Conservation (phyloP, 2,113 vertebrate genomes). For the Puntigrus tetrazona region DNA sequence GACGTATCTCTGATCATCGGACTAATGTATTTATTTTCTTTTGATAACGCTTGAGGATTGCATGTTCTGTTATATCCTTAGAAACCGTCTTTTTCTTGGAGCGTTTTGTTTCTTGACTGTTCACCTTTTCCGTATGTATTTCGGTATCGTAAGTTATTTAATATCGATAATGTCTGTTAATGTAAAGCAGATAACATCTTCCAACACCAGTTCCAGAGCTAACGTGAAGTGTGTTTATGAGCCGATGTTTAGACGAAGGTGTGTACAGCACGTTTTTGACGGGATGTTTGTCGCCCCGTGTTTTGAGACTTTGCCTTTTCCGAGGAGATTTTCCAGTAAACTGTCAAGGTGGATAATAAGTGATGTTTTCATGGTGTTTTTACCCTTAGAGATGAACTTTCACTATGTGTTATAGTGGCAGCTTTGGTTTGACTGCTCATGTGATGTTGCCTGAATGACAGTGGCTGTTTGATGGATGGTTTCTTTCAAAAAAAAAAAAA, state of each 20-base stretch:
- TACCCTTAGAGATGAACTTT: background rate
- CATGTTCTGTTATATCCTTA: constrained; percentile 23
- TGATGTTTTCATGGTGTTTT: background rate
- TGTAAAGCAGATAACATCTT: constrained; percentile 22
- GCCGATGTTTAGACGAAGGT: background rate
- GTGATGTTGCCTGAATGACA: constrained; percentile 3
- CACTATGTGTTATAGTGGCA: background rate
- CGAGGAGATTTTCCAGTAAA: background rate
- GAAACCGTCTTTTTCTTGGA: background rate
- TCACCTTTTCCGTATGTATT: constrained; percentile 15
- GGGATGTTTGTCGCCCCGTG: background rate
- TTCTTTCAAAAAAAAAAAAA: too few species aligned
- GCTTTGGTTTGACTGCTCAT: background rate
- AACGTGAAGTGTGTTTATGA: constrained; percentile 13
- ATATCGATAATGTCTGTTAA: constrained; percentile 23
- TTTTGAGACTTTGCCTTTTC: background rate
- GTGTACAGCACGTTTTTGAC: constrained; percentile 25
- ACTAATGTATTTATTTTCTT: background rate
- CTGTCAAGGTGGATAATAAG: background rate
- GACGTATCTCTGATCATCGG: background rate
- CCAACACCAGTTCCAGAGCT: constrained; percentile 39
- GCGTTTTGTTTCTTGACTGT: background rate
- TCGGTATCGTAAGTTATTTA: constrained; percentile 31
- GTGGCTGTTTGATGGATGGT: background rate
- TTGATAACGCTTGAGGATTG: background rate